Base-by-base conservation (phyloP, 2,888 invertebrate species). In the Nipponacmea schrenckii region DNA sequence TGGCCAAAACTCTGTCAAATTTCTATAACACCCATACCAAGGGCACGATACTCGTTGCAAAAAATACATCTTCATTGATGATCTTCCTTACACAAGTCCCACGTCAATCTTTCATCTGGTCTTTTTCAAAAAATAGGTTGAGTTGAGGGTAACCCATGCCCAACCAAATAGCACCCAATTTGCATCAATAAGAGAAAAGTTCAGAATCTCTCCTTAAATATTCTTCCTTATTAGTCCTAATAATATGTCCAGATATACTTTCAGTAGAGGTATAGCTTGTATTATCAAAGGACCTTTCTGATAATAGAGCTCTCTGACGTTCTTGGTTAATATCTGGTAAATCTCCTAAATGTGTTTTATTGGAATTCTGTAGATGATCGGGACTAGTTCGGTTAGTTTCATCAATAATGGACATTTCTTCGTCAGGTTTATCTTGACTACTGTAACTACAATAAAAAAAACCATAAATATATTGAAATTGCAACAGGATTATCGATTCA, bases 361-460 rank as follows among this genome's bases (percentile, higher is more conserved):
- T 24, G 24, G 56, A 20, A 20, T 20, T 0, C 20, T 56, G 56
- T 39, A 39, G 39, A 4, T 56, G 20, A 56, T 56, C 56, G 20
- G 56, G 56, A 24, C 20, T 24, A 24, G 56, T 24, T 5, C 56
- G 12, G 56, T 56, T 56, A 24, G 56, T 56, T 56, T 56, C 56
- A 56, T 56, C 56, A 24, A 56, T 12, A 12, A 56, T 56, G 14
- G 56, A 56, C 56, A 56, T 56, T 14, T 56, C 56, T 56, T 56
- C 56, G 14, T 56, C 56, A 20, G 56, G 56, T 56, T 56, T 56
- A 56, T 56, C 56, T 56, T 56, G 56, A 56, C 56, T 56, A 56
- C 56, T 56, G 56, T 56, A 56, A 56, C 56, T 56, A 14, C 20
- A 56, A 56, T 24, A 56, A 56, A 56, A 10, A 20, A 48, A 48